Base-by-base conservation (phyloP, 2,888 invertebrate species). In the Phania funesta region DNA sequence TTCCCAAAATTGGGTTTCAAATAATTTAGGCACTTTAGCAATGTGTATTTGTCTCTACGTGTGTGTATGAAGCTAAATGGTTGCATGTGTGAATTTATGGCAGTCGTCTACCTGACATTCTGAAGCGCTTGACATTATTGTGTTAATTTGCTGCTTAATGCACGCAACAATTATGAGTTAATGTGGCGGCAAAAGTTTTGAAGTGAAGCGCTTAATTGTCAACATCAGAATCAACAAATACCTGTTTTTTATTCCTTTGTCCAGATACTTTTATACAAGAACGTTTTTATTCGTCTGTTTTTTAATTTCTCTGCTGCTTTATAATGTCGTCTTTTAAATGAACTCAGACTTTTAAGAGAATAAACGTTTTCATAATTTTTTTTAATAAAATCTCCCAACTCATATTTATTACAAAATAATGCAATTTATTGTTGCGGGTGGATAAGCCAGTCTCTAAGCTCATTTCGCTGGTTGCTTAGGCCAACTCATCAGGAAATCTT, bases 81-180 rank as follows among this genome's bases (percentile, higher is more conserved):
- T 9, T n/a, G n/a, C n/a, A n/a, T n/a, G n/a, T 26, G 3, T 11
- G 11, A 26, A n/a, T 62, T 38, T n/a, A 29, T 41, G 48, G 11
- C 22, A 41, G 26, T 67, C 46, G 26, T 67, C 46, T 56, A 76
- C 29, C 64, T 74, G 74, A 50, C 83, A 84, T 80, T 80, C 71
- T 65, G 67, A 48, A 78, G 80, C 81, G 71, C 80, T 77, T 78
- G 80, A 77, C 82, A 83, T 84, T 84, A 82, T 79, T 83, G 84
- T 85, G 83, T 84, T 85, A 85, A 85, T 85, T 85, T 83, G 84
- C 83, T 83, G 83, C 76, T 70, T 84, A 84, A 68, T 83, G 84
- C 77, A 81, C 75, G 75, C 84, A 84, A 84, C 80, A 85, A 85
- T 85, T 85, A 85, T 84, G 84, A 84, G 85, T 84, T 84, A 83